phyloP scores from a whole-genome alignment of 2,888 invertebrate genomes.

The Liposcelis brunnea region DNA sequence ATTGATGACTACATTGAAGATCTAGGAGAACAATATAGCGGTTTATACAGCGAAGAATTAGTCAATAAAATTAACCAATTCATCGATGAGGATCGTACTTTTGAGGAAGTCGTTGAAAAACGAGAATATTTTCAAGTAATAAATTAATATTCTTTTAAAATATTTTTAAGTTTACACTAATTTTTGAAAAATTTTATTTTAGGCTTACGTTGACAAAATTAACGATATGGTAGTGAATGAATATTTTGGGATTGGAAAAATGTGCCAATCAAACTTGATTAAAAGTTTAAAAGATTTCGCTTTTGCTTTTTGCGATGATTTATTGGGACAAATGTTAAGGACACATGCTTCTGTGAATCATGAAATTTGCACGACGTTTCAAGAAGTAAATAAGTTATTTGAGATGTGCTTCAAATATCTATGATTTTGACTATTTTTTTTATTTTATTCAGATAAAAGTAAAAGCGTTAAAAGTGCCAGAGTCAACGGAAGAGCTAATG shows the following conservation, averaged over 20 bases:
- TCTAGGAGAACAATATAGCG: slow-evolving; percentile 36
- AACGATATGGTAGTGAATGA: slow-evolving; percentile 44
- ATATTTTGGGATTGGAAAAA: slow-evolving; percentile 43
- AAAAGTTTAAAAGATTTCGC: slow-evolving; percentile 40
- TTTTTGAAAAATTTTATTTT: slow-evolving; percentile 45
- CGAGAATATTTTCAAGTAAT: slow-evolving; percentile 1
- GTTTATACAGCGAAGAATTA: slow-evolving; percentile 35
- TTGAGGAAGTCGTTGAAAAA: slow-evolving; percentile 28
- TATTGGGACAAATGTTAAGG: slow-evolving; percentile 42
- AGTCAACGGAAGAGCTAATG: slow-evolving; percentile 63
- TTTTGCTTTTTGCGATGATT: slow-evolving; percentile 36
- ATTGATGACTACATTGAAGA: slow-evolving; percentile 35
- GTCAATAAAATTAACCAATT: slow-evolving; percentile 30
- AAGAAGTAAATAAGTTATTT: slow-evolving; percentile 18
- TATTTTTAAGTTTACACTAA: too few relatives aligned
- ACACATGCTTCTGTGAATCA: slow-evolving; percentile 47
- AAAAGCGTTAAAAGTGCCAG: slow-evolving; percentile 52
- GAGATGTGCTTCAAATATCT: slow-evolving; percentile 23
- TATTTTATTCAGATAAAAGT: slow-evolving; percentile 53
- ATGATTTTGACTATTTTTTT: slow-evolving; percentile 21
- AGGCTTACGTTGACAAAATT: slow-evolving; percentile 39
- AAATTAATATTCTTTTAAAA: background rate
- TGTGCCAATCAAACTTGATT: slow-evolving; percentile 45
- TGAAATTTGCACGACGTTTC: slow-evolving; percentile 35
- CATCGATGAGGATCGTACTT: slow-evolving; percentile 33